phyloP scores from a whole-genome alignment of 2,888 invertebrate genomes.

The Zhengitettix transpicula region DNA sequence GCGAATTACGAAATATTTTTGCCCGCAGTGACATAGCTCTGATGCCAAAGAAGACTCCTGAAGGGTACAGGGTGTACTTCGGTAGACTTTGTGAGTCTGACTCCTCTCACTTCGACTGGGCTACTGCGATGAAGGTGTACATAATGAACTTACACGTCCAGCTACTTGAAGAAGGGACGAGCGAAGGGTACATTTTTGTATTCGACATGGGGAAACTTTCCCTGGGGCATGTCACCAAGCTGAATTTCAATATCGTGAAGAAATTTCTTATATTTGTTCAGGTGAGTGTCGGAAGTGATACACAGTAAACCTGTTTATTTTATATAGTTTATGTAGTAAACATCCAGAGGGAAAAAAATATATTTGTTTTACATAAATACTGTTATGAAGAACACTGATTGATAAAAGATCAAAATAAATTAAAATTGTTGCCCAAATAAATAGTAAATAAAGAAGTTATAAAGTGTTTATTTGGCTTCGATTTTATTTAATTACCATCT shows the following conservation, averaged over 20 bases:
- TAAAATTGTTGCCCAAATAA: too few relatives aligned
- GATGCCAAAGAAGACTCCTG: slow-evolving; percentile 39
- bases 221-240: slow-evolving; percentile 45
- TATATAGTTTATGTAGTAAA: not conserved
- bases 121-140: slow-evolving; percentile 38
- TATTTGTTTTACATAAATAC: too few relatives aligned
- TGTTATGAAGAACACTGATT: too few relatives aligned
- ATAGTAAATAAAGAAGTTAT: too few relatives aligned
- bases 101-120: slow-evolving; percentile 44
- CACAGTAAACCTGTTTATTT: not conserved
- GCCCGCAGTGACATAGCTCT: slow-evolving; percentile 41
- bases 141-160: slow-evolving; percentile 54
- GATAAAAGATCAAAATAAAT: too few relatives aligned
- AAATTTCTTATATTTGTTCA: slow-evolving; percentile 51
- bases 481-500: too few relatives aligned
- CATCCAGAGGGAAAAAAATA: too few relatives aligned
- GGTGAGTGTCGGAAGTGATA: slow-evolving; percentile 23
- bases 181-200: slow-evolving; percentile 40
- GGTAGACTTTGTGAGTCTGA: slow-evolving; percentile 42
- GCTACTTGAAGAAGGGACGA: slow-evolving; percentile 40
- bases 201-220: slow-evolving; percentile 51
- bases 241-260: slow-evolving; percentile 41
- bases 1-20: not conserved
- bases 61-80: slow-evolving; percentile 42
- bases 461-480: too few relatives aligned